Percentiles rank a stretch among this genome's conserved stretches.
Evolutionary conservation across 2,113 vertebrate species (phyloP).

Genomic region (Chrysemys picta): DNA sequence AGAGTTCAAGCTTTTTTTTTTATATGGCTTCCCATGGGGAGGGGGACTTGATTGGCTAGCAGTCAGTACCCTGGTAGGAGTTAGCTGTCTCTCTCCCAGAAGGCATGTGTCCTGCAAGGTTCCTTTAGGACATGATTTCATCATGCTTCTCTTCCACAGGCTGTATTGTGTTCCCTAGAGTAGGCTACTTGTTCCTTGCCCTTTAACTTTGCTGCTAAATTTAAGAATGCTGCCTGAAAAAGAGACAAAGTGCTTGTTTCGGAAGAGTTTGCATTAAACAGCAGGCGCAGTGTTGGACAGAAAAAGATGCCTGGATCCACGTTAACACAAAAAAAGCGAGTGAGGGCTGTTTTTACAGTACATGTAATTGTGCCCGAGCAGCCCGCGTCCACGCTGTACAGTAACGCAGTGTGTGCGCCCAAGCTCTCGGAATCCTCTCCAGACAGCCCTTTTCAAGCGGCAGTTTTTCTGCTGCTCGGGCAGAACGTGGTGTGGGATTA

Average conservation of each 20-base stretch:
- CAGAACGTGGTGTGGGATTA: not conserved
- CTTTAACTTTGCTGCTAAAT: not conserved
- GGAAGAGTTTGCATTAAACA: not conserved
- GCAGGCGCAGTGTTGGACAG: not conserved
- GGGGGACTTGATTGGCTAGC: not conserved
- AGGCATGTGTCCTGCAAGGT: not conserved
- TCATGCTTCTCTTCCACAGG: not conserved
- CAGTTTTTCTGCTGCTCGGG: not conserved
- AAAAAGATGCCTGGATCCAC: not conserved
- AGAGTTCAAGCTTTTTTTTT: not conserved
- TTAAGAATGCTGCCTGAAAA: not conserved
- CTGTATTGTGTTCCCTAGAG: not conserved
- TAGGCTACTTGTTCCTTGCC: not conserved
- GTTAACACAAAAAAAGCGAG: not conserved
- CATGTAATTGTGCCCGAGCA: fast-evolving
- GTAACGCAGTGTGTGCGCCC: not conserved
- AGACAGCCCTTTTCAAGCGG: not conserved
- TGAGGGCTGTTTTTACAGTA: conserved; percentile 4
- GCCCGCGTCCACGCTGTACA: not conserved
- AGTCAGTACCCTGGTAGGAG: fast-evolving
- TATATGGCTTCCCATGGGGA: fast-evolving
- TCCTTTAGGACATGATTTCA: not conserved
- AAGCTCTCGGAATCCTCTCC: not conserved
- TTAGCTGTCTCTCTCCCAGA: not conserved
- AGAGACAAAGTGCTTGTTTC: not conserved